These are phyloP conservation scores for Pseudotriccus pelzelni DNA, from an alignment of 2,797 vertebrate species.

Conservation along the genomic window DNA sequence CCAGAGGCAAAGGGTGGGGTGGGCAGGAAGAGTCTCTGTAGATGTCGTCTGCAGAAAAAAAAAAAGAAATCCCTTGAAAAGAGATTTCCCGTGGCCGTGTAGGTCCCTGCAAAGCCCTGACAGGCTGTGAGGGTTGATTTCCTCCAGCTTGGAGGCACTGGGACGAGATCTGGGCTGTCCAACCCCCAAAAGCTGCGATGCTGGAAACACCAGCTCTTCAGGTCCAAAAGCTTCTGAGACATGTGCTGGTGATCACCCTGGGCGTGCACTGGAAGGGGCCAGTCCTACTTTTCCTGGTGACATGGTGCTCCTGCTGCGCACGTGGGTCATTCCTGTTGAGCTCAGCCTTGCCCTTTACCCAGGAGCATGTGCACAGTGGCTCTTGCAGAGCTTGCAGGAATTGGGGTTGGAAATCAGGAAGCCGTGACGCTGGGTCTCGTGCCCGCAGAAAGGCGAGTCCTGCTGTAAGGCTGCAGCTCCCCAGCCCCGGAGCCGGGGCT, in stretches of 20 bases:
- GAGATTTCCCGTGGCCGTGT: background rate
- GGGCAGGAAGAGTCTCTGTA: background rate
- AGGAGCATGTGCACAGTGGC: background rate
- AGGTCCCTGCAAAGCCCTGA: background rate
- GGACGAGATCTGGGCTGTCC: background rate
- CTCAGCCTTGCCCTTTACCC: slow-evolving; percentile 1
- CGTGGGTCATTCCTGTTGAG: background rate
- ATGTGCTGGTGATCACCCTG: background rate
- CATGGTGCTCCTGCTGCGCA: background rate
- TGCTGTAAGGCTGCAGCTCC: background rate
- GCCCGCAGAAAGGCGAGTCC: fast-evolving
- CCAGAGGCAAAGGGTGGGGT: background rate
- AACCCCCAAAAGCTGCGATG: fast-evolving
- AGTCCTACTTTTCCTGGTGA: background rate
- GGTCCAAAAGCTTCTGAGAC: background rate
- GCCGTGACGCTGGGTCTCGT: fast-evolving
- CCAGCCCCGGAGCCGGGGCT: background rate
- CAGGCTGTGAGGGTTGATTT: background rate
- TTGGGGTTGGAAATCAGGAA: background rate
- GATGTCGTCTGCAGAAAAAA: background rate
- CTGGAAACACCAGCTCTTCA: background rate
- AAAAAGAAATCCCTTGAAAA: background rate
- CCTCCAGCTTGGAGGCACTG: background rate
- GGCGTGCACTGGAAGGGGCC: background rate
- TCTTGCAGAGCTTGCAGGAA: slow-evolving; percentile 14